phyloP scores from a whole-genome alignment of 2,113 vertebrate species.

The Lepus europaeus region DNA sequence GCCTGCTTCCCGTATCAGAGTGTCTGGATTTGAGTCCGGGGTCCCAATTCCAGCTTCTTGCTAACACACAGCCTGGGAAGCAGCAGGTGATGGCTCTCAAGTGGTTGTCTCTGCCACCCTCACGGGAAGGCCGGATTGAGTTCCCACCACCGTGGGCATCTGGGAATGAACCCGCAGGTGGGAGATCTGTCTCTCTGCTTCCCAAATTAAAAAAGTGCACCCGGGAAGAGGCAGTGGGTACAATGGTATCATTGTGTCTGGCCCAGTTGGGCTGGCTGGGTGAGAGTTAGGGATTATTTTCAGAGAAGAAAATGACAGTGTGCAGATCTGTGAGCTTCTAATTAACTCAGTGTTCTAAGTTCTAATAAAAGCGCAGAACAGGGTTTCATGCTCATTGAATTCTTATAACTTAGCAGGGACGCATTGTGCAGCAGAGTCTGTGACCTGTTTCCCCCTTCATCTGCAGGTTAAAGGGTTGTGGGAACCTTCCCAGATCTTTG shows the following conservation, averaged over 20 bases:
- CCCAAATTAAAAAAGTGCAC: too few relatives aligned
- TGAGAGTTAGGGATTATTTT: neutral
- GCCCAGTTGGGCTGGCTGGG: neutral
- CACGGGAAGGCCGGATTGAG: too few relatives aligned
- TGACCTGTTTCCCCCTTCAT: neutral
- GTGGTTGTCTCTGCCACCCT: too few relatives aligned
- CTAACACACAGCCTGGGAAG: too few relatives aligned
- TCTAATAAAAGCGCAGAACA: neutral
- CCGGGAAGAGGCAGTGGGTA: neutral
- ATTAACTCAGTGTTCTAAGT: constrained; percentile 7
- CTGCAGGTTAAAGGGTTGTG: neutral
- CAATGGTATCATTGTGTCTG: neutral
- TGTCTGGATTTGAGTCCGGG: too few relatives aligned
- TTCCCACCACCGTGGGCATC: too few relatives aligned
- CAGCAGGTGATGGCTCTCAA: too few relatives aligned
- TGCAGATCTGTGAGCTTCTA: neutral
- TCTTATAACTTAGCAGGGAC: neutral
- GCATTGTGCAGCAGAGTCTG: neutral
- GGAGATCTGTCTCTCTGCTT: too few relatives aligned
- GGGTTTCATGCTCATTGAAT: neutral
- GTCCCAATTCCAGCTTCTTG: too few relatives aligned
- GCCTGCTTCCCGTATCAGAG: too few relatives aligned
- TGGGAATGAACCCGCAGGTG: too few relatives aligned
- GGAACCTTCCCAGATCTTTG: neutral
- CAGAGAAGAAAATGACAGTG: constrained; percentile 5